Base-by-base conservation (phyloP, 2,888 invertebrate genomes). In the Neria commutata region DNA sequence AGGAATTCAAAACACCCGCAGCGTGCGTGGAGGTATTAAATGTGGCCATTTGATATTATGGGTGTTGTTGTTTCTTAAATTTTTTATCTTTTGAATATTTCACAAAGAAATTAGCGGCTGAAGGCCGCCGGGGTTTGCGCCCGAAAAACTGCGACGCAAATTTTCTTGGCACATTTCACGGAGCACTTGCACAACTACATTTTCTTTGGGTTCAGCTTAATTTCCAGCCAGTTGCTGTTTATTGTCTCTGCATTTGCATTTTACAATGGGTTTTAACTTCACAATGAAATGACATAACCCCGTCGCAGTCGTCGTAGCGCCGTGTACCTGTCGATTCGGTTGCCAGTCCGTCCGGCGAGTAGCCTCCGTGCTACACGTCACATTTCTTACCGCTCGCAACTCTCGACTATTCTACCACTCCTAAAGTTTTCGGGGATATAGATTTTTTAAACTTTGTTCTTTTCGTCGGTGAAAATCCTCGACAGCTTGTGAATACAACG, bases 231-330 rank as follows among this genome's bases (percentile, higher is more conserved):
- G 6, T 14, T 37, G n/a, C 14, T 37, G 4, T 37, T 14, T 5
- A 14, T 37, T 37, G 4, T 10, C 64, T 57, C 56, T 63, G 66
- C 61, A 62, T 67, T 68, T 63, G 61, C 56, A 59, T 66, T 56
- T 61, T 61, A 58, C 63, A 62, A 69, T 59, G 58, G 21, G 60
- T 63, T 67, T 66, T 65, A n/a, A n/a, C n/a, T 69, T 68, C 68
- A 71, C 68, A 72, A 69, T 67, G 21, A 72, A 72, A 73, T 72
- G 72, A 72, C 72, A 72, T 72, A 72, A 72, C 73, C 68, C 72
- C 42, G 42, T n/a, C 14, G 11, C n/a, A n/a, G n/a, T n/a, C n/a
- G n/a, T n/a, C n/a, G n/a, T n/a, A n/a, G n/a, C n/a, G n/a, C n/a
- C n/a, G n/a, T n/a, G n/a, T n/a, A n/a, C n/a, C n/a, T n/a, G n/a